Conservation (phyloP, 1,140 invertebrate species). For the Potamilus streckersoni region DNA sequence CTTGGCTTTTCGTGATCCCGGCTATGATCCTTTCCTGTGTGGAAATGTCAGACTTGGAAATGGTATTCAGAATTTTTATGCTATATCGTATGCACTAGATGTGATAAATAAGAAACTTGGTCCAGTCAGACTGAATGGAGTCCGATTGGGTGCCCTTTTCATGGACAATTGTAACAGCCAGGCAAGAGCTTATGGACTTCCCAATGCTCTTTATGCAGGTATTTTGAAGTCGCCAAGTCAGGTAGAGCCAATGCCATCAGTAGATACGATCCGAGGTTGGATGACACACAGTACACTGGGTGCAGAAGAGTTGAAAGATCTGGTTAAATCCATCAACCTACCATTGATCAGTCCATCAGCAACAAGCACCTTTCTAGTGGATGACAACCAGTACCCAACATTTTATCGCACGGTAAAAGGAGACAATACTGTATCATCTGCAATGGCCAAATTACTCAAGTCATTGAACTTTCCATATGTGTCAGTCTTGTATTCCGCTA, state of each 20-base stretch:
- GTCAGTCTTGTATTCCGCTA: constrained; percentile 40
- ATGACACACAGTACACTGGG: constrained; percentile 52
- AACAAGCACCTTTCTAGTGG: constrained; percentile 78
- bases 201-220: constrained; percentile 52
- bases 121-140: constrained; percentile 46
- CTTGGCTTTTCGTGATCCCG: constrained; percentile 45
- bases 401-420: constrained; percentile 84
- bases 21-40: constrained; percentile 45
- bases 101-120: constrained; percentile 74
- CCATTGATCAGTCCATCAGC: constrained; percentile 57
- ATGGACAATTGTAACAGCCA: constrained; percentile 58
- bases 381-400: constrained; percentile 80
- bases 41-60: constrained; percentile 66
- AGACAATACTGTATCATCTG: constrained; percentile 81
- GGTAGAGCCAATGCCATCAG: constrained; percentile 6
- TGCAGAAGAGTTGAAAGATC: constrained; percentile 38
- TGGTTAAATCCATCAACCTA: constrained; percentile 46
- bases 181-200: constrained; percentile 38
- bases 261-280: constrained; percentile 48
- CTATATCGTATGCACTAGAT: constrained; percentile 84
- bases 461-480: constrained; percentile 47
- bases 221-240: constrained; percentile 26
- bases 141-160: constrained; percentile 48
- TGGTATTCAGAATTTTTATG: constrained; percentile 77
- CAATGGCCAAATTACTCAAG: constrained; percentile 70